Conservation (phyloP, 2,888 invertebrate species). For the Eupithecia insigniata region DNA sequence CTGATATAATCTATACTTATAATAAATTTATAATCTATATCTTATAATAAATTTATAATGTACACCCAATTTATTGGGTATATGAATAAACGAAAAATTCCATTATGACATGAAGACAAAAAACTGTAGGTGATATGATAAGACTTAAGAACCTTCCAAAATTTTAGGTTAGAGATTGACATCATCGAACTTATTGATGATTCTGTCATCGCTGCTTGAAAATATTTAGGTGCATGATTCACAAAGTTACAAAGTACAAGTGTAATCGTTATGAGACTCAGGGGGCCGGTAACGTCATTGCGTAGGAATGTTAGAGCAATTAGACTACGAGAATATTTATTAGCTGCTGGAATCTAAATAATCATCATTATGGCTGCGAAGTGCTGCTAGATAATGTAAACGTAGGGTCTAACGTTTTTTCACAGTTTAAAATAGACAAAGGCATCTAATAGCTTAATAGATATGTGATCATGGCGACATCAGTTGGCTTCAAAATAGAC, state of each 20-base stretch:
- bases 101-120: neutral
- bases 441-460: slow-evolving; percentile 2
- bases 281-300: slow-evolving; percentile 59
- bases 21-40: no score
- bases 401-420: slow-evolving; percentile 25
- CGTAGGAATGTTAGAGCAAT: slow-evolving; percentile 67
- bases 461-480: neutral
- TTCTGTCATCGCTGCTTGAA: slow-evolving; percentile 4
- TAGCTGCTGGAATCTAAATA: slow-evolving; percentile 32
- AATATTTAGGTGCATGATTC: slow-evolving; percentile 43
- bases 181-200: slow-evolving; percentile 15
- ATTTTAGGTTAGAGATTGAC: slow-evolving; percentile 15
- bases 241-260: slow-evolving; percentile 41
- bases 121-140: neutral
- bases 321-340: slow-evolving; percentile 44
- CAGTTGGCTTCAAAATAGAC: neutral
- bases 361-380: slow-evolving; percentile 28
- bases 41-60: no score
- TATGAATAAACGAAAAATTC: neutral
- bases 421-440: slow-evolving; percentile 28
- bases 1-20: neutral
- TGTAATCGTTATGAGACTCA: slow-evolving; percentile 43
- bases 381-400: slow-evolving; percentile 18
- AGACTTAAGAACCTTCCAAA: neutral
- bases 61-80: no score